Percentiles rank a stretch among this genome's conserved stretches.
phyloP scores from a whole-genome alignment of 2,888 invertebrate species.

The Odontocerum albicorne region DNA sequence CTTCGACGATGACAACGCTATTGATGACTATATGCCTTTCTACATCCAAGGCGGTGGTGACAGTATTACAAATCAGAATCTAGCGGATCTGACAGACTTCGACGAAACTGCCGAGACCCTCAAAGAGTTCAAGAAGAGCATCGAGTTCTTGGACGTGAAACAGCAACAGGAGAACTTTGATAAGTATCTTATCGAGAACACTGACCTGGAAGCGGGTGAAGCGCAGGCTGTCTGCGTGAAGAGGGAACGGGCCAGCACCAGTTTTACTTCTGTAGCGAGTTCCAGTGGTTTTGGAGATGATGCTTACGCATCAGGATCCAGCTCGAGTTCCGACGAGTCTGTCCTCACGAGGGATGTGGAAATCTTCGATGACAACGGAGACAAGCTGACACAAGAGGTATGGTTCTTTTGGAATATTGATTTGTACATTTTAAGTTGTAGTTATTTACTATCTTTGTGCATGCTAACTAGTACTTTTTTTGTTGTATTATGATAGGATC shows the following conservation, averaged over 20 bases:
- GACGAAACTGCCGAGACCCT: constrained; percentile 49
- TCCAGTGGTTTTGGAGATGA: constrained; percentile 56
- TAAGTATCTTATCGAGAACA: constrained; percentile 52
- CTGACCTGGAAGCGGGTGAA: constrained; percentile 47
- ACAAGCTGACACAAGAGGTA: constrained; percentile 58
- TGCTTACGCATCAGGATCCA: constrained; percentile 43
- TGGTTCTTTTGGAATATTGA: too few species aligned
- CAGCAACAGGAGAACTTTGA: constrained; percentile 49
- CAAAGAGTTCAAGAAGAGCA: constrained; percentile 48
- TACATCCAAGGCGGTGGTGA: constrained; percentile 41
- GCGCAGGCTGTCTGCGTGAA: neutral
- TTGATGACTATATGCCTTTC: constrained; percentile 52
- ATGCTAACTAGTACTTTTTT: too few species aligned
- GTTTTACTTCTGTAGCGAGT: constrained; percentile 53
- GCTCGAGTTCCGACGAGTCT: constrained; percentile 14
- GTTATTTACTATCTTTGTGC: neutral
- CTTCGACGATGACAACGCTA: constrained; percentile 52
- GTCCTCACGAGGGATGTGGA: neutral
- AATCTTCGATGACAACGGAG: too few species aligned
- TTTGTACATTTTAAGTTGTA: neutral
- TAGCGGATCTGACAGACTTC: constrained; percentile 61
- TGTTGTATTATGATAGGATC: too few species aligned
- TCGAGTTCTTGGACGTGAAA: constrained; percentile 51
- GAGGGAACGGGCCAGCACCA: constrained; percentile 55
- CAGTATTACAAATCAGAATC: constrained; percentile 59